Evolutionary conservation across 2,113 vertebrate species (phyloP).

Genomic region (Corythaixoides concolor): DNA sequence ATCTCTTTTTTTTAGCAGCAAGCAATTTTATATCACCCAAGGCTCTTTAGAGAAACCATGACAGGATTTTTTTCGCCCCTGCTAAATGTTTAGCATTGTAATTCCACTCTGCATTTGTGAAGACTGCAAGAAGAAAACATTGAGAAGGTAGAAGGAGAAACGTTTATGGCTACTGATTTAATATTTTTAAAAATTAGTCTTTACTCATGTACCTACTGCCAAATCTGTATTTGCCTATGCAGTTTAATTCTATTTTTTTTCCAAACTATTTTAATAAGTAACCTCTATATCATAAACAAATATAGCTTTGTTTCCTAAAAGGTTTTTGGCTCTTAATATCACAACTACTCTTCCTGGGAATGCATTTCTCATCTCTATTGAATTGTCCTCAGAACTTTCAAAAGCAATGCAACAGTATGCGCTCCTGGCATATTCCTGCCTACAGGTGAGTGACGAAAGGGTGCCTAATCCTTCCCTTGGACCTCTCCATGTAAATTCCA

Average conservation of each 20-base stretch:
- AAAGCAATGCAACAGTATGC: neutral
- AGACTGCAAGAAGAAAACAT: neutral
- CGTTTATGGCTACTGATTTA: neutral
- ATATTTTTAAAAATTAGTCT: neutral
- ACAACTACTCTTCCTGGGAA: neutral
- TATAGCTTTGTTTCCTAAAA: neutral
- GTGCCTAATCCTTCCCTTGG: neutral
- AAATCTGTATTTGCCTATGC: neutral
- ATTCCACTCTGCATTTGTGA: neutral
- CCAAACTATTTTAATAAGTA: neutral
- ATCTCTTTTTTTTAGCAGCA: neutral
- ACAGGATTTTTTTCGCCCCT: rapidly evolving
- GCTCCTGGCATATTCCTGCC: neutral
- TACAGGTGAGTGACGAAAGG: neutral
- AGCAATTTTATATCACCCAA: neutral
- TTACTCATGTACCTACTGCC: neutral
- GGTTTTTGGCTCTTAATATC: neutral
- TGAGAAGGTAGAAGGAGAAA: neutral
- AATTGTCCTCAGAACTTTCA: neutral
- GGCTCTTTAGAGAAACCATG: neutral
- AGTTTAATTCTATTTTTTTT: neutral
- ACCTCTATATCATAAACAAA: neutral
- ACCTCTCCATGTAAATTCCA: neutral
- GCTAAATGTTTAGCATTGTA: neutral
- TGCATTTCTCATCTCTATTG: neutral